Evolutionary conservation across 2,888 invertebrate species (phyloP).

Genomic region (Spodoptera picta): DNA sequence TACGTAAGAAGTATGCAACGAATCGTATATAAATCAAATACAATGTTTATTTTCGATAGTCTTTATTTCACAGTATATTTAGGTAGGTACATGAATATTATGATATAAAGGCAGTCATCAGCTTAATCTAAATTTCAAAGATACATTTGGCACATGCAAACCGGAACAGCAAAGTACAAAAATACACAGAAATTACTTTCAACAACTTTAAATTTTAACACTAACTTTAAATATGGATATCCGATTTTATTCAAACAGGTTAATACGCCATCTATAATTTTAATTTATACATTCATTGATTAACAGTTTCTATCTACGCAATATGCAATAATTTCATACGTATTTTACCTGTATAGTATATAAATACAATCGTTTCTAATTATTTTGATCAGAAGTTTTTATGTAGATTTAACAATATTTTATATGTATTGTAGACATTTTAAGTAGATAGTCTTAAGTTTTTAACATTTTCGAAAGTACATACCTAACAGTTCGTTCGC

Average conservation of each 20-base stretch:
- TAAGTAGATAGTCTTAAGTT: no score
- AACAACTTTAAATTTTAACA: conserved; percentile 38
- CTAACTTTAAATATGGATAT: conserved; percentile 7
- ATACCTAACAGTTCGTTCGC: no score
- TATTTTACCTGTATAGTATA: no score
- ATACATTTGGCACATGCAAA: conserved; percentile 62
- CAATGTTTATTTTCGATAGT: conserved; percentile 17
- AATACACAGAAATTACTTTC: conserved; percentile 55
- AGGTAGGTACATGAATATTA: conserved; percentile 41
- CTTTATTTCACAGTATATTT: conserved; percentile 48
- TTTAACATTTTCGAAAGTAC: no score
- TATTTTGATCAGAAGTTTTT: no score
- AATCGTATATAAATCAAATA: conserved; percentile 3
- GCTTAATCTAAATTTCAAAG: conserved; percentile 39
- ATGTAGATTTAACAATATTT: no score
- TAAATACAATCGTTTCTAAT: no score
- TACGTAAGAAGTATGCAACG: neutral
- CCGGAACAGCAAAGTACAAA: conserved; percentile 56
- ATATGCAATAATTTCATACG: no score
- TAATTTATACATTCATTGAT: conserved; percentile 18
- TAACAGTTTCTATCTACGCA: conserved; percentile 2
- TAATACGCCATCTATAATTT: conserved; percentile 10
- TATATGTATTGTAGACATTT: no score
- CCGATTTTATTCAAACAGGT: conserved; percentile 40
- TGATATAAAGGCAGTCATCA: conserved; percentile 57